A percentile compares a stretch with the other conserved stretches of the same genome.
Evolutionary conservation across 2,888 invertebrate species (phyloP).

Genomic region (Acanthosepion pharaonis): DNA sequence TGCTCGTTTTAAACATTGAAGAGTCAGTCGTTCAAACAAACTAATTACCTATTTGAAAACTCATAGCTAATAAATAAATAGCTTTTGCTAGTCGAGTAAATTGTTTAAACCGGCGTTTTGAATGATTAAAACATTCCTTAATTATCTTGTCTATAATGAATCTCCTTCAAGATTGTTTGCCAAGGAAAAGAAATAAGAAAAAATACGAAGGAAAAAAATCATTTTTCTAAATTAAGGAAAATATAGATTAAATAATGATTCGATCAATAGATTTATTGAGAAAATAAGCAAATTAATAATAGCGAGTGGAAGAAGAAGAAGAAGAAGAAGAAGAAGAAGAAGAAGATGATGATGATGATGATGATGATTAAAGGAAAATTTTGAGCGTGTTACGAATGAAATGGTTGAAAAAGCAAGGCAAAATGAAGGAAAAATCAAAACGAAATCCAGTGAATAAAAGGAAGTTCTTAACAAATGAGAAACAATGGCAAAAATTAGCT

Average conservation of each 20-base stretch:
- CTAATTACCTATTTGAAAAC: conserved; percentile 18
- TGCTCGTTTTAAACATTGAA: background rate
- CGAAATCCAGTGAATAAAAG: background rate
- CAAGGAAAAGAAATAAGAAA: background rate
- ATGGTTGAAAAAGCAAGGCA: background rate
- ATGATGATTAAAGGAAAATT: background rate
- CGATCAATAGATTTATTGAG: background rate
- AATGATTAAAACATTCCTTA: background rate
- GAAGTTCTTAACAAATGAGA: no score
- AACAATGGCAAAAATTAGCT: no score
- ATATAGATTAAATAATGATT: background rate
- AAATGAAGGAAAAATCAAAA: background rate
- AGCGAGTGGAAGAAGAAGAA: background rate
- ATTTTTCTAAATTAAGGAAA: background rate
- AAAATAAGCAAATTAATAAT: background rate
- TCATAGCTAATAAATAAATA: background rate
- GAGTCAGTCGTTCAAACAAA: background rate
- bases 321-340: background rate
- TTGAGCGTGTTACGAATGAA: background rate
- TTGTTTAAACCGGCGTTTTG: background rate
- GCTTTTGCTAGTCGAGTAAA: background rate
- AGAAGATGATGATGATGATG: background rate
- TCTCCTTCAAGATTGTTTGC: background rate
- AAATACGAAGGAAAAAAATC: background rate
- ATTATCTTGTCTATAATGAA: background rate